Base-by-base conservation (phyloP, 2,797 vertebrate genomes). In the Orientallactaga sibirica region DNA sequence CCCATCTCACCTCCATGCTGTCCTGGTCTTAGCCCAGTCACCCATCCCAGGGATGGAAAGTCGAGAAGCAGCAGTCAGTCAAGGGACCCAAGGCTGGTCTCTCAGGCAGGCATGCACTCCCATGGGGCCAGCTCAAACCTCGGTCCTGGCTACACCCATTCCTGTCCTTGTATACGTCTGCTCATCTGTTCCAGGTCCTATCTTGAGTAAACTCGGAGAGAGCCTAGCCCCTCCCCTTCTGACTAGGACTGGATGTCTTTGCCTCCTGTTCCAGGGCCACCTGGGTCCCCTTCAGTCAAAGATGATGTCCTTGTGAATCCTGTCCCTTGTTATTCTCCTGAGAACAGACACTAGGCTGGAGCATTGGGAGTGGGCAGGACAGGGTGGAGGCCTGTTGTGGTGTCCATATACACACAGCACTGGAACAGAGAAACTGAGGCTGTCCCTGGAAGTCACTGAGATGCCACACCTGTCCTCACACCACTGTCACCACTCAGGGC, bases 341-440 rank as follows among this genome's bases (percentile, higher is more conserved):
- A 22, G 29, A 61, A 78, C 16, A 92, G 92, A 55, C 3, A 16
- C 15, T 75, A 58, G 64, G 33, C 5, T 67, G 3, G 8, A 48
- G 33, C 68, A 41, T 5, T 2, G 61, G 29, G 41, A 73, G 5
- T 24, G 4, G n/a, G n/a, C 90, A 33, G 18, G 70, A 25, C 18
- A 5, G 55, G 43, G 22, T 81, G 85, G 64, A 20, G 66, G 33
- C 43, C 61, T 74, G 12, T 20, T 25, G 33, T 4, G 43, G 37
- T 24, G 25, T 6, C 19, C n/a, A 37, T 5, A 18, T 43, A 68
- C 15, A 37, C n/a, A 58, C 11, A 33, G 88, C 22, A 70, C 48
- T 55, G 37, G 27, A 77, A 80, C 68, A 85, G 92, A 91, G 92
- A 76, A 74, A 77, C 27, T 79, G 88, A 90, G 93, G 62, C 78